Evolutionary conservation across 2,888 invertebrate species (phyloP), one percentile per base, ranked within the genome.

Genomic region (Papilio protenor): DNA sequence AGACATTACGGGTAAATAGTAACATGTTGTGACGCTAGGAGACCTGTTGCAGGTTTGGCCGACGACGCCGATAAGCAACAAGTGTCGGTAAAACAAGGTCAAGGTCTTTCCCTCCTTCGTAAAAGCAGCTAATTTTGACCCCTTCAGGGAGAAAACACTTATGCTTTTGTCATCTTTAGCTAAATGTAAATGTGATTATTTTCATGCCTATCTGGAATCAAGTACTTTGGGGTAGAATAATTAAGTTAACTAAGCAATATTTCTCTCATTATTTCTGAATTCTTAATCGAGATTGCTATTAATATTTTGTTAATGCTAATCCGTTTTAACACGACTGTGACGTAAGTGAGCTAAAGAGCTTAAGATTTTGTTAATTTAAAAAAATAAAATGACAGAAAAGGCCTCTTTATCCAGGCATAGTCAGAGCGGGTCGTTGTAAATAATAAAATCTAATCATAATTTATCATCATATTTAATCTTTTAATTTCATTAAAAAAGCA

Each of bases 391-490:
- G 14, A n/a, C 18, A n/a, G n/a, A n/a, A n/a, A 52, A 55, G 8
- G 55, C 10, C 5, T n/a, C 11, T 21, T 21, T 16, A 8, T 57
- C 57, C 57, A 10, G 21, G 10, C 21, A 11, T 11, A 23, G 57
- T 21, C 57, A 8, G 21, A 12, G n/a, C 40, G 8, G 1, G 18
- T 12, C 27, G 33, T 8, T n/a, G 10, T 69, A 69, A 21, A 66
- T 40, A 45, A 45, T 66, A 45, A 66, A 69, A 45, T 69, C 45
- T 69, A 45, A 66, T 66, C 66, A 33, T 64, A 33, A 33, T 64
- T 64, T 33, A 64, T 64, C 33, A 40, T 40, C 40, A 40, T 40
- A 66, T 45, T 33, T 3, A 45, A 69, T 69, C n/a, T 45, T 21
- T 69, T n/a, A 18, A 69, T 69, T 45, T 69, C 45, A 69, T 69